Conservation (phyloP, 2,113 vertebrate species). For the Sitta europaea region DNA sequence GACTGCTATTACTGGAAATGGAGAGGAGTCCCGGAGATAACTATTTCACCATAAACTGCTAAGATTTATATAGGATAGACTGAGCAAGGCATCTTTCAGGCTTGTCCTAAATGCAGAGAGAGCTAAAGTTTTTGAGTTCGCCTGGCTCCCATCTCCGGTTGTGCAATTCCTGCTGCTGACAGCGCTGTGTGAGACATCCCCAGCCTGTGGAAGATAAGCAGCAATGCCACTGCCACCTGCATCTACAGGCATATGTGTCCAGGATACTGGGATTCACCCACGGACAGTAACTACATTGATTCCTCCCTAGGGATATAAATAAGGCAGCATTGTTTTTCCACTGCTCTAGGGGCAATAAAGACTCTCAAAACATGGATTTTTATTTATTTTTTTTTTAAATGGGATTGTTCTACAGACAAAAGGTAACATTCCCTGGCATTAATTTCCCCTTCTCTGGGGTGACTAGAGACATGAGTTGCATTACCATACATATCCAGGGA, state of each 20-base stretch:
- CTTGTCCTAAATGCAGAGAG: neutral
- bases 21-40: neutral
- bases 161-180: neutral
- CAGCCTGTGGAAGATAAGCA: neutral
- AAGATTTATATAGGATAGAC: neutral
- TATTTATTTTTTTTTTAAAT: neutral
- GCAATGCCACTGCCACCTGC: neutral
- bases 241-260: neutral
- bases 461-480: neutral
- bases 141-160: rapidly evolving
- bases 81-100: neutral
- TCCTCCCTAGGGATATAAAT: rapidly evolving
- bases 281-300: neutral
- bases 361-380: neutral
- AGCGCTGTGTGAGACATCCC: rapidly evolving
- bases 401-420: neutral
- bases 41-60: neutral
- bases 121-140: neutral
- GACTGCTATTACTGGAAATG: neutral
- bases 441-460: neutral
- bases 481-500: rapidly evolving
- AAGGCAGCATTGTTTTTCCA: neutral
- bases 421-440: neutral
- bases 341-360: neutral
- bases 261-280: neutral